Evolutionary conservation across 30 jellyfish, hydroid and myxozoan species (phyloP).

Genomic region (Catostylus mosaicus): DNA sequence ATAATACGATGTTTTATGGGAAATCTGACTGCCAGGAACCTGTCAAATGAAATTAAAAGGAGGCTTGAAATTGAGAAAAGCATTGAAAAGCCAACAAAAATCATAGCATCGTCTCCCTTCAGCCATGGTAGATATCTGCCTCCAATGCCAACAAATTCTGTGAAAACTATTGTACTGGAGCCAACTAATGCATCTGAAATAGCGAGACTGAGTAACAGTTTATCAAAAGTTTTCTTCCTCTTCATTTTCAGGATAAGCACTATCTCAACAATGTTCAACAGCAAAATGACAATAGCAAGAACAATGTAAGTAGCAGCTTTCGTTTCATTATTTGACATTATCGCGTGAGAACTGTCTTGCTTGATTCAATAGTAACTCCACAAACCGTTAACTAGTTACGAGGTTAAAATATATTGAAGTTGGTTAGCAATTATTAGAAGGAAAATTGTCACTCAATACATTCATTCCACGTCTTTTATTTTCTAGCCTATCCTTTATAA

Average conservation of each 20-base stretch:
- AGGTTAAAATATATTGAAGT: too few relatives aligned
- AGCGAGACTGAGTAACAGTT: conserved; percentile 30
- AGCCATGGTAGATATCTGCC: background rate
- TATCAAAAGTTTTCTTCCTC: background rate
- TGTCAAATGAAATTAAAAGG: conserved; percentile 7
- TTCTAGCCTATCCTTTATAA: too few relatives aligned
- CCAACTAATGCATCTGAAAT: conserved; percentile 18
- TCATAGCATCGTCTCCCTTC: background rate
- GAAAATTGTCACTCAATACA: too few relatives aligned
- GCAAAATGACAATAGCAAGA: background rate
- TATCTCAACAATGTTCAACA: conserved; percentile 4
- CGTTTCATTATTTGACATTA: too few relatives aligned
- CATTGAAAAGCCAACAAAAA: background rate
- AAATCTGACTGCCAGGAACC: conserved; percentile 34
- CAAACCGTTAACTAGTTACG: too few relatives aligned
- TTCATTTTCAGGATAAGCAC: conserved; percentile 1
- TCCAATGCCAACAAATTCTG: background rate
- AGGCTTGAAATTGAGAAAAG: conserved; percentile 1
- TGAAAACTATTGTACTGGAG: background rate
- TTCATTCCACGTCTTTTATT: too few relatives aligned
- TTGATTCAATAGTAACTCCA: too few relatives aligned
- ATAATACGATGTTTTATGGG: conserved; percentile 23
- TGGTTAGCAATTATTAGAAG: too few relatives aligned
- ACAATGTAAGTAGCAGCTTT: conserved; percentile 4
- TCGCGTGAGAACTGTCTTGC: too few relatives aligned